A percentile compares a stretch with the other conserved stretches of the same genome.
phyloP scores from a whole-genome alignment of 2,888 invertebrate genomes.

The Eucriotettix oculatus region DNA sequence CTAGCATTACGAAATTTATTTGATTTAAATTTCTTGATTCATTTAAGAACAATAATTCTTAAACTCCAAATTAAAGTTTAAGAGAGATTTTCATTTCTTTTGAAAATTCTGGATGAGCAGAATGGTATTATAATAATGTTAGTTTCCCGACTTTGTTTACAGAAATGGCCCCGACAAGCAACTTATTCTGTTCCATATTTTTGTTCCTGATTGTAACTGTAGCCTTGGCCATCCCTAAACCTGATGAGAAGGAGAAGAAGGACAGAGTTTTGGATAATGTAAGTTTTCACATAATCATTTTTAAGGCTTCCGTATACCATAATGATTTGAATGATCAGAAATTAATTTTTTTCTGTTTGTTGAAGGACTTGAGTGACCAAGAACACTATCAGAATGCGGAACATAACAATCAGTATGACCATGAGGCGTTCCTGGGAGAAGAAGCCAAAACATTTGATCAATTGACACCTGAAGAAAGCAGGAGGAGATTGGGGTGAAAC shows the following conservation, averaged over 20 bases:
- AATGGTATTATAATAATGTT: neutral
- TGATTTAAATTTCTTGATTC: no score
- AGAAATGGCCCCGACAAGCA: neutral
- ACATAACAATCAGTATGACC: conserved; percentile 85
- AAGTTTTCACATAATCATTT: neutral
- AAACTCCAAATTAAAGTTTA: neutral
- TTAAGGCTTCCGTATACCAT: neutral
- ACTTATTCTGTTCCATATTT: conserved; percentile 1
- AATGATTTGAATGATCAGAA: neutral
- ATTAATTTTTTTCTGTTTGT: conserved; percentile 2
- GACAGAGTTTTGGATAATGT: conserved; percentile 39
- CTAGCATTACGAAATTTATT: neutral
- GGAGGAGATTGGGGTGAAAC: conserved; percentile 58
- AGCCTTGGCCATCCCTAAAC: conserved; percentile 48
- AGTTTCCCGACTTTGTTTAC: neutral
- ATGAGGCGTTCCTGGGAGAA: conserved; percentile 92
- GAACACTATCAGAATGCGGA: conserved; percentile 66
- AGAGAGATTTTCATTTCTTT: neutral
- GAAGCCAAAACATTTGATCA: conserved; percentile 90
- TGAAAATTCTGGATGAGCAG: neutral
- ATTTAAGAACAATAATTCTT: no score
- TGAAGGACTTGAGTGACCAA: conserved; percentile 52
- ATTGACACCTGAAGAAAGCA: conserved; percentile 87
- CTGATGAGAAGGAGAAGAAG: conserved; percentile 39
- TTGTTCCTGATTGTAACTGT: conserved; percentile 10